A percentile compares a stretch with the other conserved stretches of the same genome.
Evolutionary conservation across 1,140 invertebrate genomes (phyloP).

Genomic region (Sycophila sp.): DNA sequence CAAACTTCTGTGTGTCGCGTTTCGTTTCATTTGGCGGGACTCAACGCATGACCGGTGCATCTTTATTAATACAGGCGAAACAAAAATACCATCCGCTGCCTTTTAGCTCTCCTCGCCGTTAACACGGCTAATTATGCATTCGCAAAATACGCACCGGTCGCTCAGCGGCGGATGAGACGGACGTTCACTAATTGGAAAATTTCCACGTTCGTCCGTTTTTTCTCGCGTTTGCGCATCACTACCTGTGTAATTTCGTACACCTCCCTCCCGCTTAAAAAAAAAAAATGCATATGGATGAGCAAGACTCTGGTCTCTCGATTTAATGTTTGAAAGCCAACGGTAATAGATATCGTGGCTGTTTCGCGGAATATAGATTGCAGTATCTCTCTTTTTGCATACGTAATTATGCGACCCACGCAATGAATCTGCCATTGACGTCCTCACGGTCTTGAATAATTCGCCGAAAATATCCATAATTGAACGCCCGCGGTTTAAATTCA

Average conservation of each 20-base stretch:
- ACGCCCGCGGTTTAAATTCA: no score
- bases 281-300: conserved; percentile 21
- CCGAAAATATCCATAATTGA: not conserved
- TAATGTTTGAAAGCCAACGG: conserved; percentile 22
- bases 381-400: conserved; percentile 22
- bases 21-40: no score
- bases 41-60: no score
- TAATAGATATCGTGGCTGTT: conserved; percentile 7
- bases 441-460: conserved; percentile 3
- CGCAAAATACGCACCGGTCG: not conserved
- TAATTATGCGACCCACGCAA: not conserved
- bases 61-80: no score
- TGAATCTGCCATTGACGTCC: not conserved
- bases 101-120: not conserved
- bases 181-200: conserved; percentile 16
- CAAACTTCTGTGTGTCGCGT: no score
- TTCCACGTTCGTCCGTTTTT: not conserved
- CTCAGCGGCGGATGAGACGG: no score
- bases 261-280: no score
- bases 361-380: conserved; percentile 13
- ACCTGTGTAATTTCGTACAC: conserved; percentile 17
- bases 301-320: no score
- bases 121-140: conserved; percentile 2
- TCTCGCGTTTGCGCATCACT: not conserved
- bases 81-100: not conserved